A percentile compares a stretch with the other conserved stretches of the same genome.
Evolutionary conservation across 37 sponge, comb jelly and placozoan species (phyloP).

Genomic region (Beroe forskalii): DNA sequence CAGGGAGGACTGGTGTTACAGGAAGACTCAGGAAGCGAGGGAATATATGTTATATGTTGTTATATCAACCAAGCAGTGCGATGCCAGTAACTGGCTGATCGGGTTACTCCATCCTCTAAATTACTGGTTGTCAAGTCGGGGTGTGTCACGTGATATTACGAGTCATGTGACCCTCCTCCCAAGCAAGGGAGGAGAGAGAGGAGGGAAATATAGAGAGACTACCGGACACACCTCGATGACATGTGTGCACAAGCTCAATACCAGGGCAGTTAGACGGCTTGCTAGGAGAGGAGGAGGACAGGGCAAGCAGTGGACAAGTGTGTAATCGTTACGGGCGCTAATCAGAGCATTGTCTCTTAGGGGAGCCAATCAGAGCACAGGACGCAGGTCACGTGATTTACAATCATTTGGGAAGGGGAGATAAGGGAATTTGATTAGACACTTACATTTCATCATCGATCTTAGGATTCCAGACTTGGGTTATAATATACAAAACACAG

Average conservation of each 20-base stretch:
- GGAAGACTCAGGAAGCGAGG: not conserved
- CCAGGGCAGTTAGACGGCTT: conserved; percentile 51
- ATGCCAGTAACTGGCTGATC: conserved; percentile 59
- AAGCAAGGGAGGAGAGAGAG: conserved; percentile 10
- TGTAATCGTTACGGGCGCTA: not conserved
- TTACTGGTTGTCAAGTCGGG: conserved; percentile 57
- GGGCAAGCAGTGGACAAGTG: not conserved
- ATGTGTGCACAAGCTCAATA: conserved; percentile 38
- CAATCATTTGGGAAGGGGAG: conserved; percentile 62
- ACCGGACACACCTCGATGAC: conserved; percentile 34
- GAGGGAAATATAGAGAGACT: not conserved
- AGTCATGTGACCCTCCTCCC: conserved; percentile 3
- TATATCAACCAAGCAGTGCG: conserved; percentile 55
- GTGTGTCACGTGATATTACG: conserved; percentile 43
- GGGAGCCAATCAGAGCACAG: not conserved
- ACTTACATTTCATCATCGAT: conserved; percentile 55
- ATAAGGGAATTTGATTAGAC: conserved; percentile 63
- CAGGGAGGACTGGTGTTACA: too few relatives aligned
- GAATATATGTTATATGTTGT: not conserved
- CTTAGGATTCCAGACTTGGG: not conserved
- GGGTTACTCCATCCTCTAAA: conserved; percentile 56
- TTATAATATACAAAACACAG: not conserved
- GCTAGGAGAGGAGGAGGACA: not conserved
- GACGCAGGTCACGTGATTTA: not conserved
- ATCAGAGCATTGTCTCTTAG: not conserved